Base-by-base conservation (phyloP, 2,888 invertebrate genomes). In the Sericinus montela region DNA sequence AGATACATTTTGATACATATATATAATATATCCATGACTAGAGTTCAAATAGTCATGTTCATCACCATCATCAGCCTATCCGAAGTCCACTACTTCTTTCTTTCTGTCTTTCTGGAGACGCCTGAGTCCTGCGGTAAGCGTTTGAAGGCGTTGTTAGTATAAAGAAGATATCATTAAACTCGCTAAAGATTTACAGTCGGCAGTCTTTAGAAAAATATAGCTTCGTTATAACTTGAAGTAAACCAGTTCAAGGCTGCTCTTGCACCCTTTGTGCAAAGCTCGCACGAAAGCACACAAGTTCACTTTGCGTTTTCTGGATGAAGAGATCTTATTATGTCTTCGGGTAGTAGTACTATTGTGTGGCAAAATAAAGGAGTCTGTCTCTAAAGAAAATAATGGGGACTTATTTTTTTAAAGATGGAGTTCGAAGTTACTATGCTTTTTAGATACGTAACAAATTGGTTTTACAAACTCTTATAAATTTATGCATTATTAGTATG, bases 191-290 rank as follows among this genome's bases (percentile, higher is more conserved):
- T 30, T 14, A 23, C n/a, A 1, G 13, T 23, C 32, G 11, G 38
- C 8, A 25, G 32, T 39, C 25, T 34, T 34, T 44, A 39, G 15
- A 39, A 35, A 44, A 49, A 34, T 34, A 13, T 44, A 43, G 44
- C 48, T 49, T 49, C 43, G 43, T 49, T 49, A 48, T 37, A 49
- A 40, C 44, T 14, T 49, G 48, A 40, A 16, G 48, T 37, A 25
- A 49, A 49, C 38, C 39, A 49, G 48, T 49, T 44, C 48, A 49
- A 49, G 48, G 48, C 39, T 49, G 44, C 44, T 44, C 48, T 38
- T 43, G 35, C 35, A 19, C 44, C 10, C 44, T 49, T 49, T 49
- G 48, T 25, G 43, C 34, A 48, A 48, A 48, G 48, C 48, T 48
- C 38, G 32, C 45, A 43, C 43, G 10, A 45, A 16, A 38, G 45